Evolutionary conservation across 1,140 invertebrate genomes (phyloP).

Genomic region (Potamilus streckersoni): DNA sequence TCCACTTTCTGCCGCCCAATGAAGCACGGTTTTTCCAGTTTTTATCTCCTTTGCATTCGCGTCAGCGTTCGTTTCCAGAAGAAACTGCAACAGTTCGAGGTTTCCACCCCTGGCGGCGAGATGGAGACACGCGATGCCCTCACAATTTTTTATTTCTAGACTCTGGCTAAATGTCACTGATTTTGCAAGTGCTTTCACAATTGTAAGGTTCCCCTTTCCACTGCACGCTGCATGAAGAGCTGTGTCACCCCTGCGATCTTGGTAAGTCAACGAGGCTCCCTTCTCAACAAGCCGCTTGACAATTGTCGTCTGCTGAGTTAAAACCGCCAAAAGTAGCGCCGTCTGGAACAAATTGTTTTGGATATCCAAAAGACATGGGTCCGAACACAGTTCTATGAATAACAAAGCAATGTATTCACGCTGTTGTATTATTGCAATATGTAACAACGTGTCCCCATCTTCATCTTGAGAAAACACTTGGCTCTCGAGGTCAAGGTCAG

Average conservation of each 20-base stretch:
- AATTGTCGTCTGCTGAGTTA: constrained; percentile 76
- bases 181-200: constrained; percentile 75
- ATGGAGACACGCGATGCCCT: constrained; percentile 79
- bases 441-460: constrained; percentile 36
- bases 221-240: constrained; percentile 66
- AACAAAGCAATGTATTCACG: constrained; percentile 22
- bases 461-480: not conserved
- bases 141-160: constrained; percentile 81
- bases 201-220: constrained; percentile 72
- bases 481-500: too few relatives aligned
- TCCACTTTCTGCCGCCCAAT: constrained; percentile 36
- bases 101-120: constrained; percentile 23
- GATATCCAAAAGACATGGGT: constrained; percentile 23
- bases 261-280: constrained; percentile 70
- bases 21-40: constrained; percentile 42
- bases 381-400: constrained; percentile 33
- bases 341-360: constrained; percentile 67
- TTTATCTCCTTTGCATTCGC: constrained; percentile 75
- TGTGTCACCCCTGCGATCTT: constrained; percentile 50
- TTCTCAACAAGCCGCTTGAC: constrained; percentile 76
- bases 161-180: constrained; percentile 67
- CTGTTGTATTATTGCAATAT: constrained; percentile 45
- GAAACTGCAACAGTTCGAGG: constrained; percentile 8
- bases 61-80: constrained; percentile 62
- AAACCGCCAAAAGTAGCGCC: constrained; percentile 79